Percentiles rank a stretch among this genome's conserved stretches.
phyloP scores from a whole-genome alignment of 1,140 invertebrate genomes.

The Cotesia typhae region DNA sequence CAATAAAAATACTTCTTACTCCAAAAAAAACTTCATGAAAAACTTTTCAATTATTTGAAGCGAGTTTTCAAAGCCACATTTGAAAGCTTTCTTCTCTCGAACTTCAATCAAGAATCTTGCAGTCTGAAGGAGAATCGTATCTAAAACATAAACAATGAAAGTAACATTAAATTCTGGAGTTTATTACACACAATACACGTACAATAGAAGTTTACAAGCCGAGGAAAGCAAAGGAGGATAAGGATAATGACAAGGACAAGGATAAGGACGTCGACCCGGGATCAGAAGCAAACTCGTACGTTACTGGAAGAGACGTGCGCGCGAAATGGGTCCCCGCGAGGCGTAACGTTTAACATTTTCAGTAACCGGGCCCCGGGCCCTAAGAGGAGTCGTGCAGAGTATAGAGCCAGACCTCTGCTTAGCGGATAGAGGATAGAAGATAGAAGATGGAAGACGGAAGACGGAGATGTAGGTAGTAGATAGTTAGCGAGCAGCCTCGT shows the following conservation, averaged over 20 bases:
- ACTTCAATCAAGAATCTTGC: too few species aligned
- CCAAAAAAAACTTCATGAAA: too few species aligned
- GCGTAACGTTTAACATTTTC: slow-evolving; percentile 60
- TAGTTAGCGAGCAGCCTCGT: slow-evolving; percentile 50
- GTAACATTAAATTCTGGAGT: too few species aligned
- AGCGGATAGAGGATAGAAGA: slow-evolving; percentile 7
- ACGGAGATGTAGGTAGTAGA: slow-evolving; percentile 56
- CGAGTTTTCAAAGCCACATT: too few species aligned
- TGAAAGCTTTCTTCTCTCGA: too few species aligned
- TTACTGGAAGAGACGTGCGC: slow-evolving; percentile 48
- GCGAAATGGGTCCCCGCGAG: slow-evolving; percentile 63
- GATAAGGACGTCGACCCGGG: slow-evolving; percentile 36
- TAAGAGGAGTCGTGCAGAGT: not conserved
- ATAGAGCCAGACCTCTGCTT: not conserved
- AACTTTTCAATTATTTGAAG: too few species aligned
- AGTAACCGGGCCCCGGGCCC: slow-evolving; percentile 60
- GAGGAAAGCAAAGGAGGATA: not conserved
- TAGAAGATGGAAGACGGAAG: slow-evolving; percentile 9
- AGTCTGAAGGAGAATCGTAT: too few species aligned
- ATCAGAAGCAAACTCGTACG: slow-evolving; percentile 44
- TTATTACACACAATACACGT: too few species aligned
- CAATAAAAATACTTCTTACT: too few species aligned
- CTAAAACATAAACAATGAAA: too few species aligned
- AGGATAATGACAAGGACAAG: not conserved
- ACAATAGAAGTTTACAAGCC: too few species aligned